Percentiles rank a stretch among this genome's conserved stretches.
phyloP scores from a whole-genome alignment of 2,113 vertebrate species.

The Epinephelus moara region DNA sequence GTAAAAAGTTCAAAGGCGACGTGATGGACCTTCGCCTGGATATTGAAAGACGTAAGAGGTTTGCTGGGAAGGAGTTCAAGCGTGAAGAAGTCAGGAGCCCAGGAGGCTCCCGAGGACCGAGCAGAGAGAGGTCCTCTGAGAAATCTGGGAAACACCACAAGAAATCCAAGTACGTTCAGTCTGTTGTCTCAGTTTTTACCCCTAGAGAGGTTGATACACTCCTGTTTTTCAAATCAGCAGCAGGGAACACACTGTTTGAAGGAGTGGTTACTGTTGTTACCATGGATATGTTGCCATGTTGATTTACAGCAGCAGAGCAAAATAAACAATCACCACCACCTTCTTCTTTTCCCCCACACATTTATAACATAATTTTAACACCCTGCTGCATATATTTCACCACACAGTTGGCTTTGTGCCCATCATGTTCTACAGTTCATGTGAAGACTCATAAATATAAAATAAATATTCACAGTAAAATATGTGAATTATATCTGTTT shows the following conservation, averaged over 20 bases:
- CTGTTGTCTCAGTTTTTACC: neutral
- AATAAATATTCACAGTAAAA: neutral
- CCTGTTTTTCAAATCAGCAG: too few species aligned
- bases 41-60: constrained; percentile 97
- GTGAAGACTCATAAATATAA: neutral
- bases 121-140: constrained; percentile 93
- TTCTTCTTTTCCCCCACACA: neutral
- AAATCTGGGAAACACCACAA: constrained; percentile 97
- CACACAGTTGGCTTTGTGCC: neutral
- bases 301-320: neutral
- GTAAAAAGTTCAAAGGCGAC: constrained; percentile 93
- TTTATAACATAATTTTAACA: neutral
- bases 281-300: neutral
- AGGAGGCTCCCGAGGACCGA: constrained; percentile 94
- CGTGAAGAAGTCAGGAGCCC: constrained; percentile 92
- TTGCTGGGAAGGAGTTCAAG: constrained; percentile 91
- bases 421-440: neutral
- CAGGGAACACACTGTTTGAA: neutral
- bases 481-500: neutral
- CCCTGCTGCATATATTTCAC: neutral
- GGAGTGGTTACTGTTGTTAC: neutral
- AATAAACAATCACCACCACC: neutral
- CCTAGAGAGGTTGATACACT: neutral
- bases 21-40: constrained; percentile 96
- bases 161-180: constrained; percentile 88